Base-by-base conservation (phyloP, 2,797 vertebrate genomes). In the Eulemur coronatus region DNA sequence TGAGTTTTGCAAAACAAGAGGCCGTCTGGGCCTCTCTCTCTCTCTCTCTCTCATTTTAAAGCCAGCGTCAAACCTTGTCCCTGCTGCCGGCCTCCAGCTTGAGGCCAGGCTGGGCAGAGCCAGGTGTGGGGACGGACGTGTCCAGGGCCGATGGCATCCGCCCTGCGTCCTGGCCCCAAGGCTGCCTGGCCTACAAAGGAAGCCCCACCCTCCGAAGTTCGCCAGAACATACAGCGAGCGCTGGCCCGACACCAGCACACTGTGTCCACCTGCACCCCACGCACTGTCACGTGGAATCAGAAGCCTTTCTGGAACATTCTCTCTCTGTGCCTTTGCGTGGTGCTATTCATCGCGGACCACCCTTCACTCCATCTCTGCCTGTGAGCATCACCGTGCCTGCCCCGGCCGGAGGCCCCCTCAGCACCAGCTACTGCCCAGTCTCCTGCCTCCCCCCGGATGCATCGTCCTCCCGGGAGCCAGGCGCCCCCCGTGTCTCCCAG, bases 1-100 rank as follows among this genome's bases (percentile, higher is more conserved):
- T 97, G 96, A 97, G 97, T 95, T 96, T 96, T 85, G 95, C 94
- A 97, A 69, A 96, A 82, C 84, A 95, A 6, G 63, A 75, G 84
- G 33, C 0, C 0, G 88, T 28, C 95, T 86, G 97, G 89, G 93
- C 90, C 97, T 94, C 91, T 11, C 11, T 7, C 35, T 61, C n/a
- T 72, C 50, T 52, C 76, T 0, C 10, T 26, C 30, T 0, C 55
- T 41, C 76, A 0, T 65, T 84, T 76, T 7, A 41, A 86, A 91
- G 52, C 61, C 28, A 61, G 50, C 2, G 0, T 67, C 55, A 41
- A 73, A 72, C 0, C 61, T 41, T 9, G 13, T 85, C 89, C 92
- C 86, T 55, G 85, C 81, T 13, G 7, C 87, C 14, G 1, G 59
- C 72, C 73, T 55, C 69, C 81, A 55, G 90, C 43, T 35, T n/a